Base-by-base conservation (phyloP, 1,140 invertebrate genomes). In the Euura saliciscinereae region DNA sequence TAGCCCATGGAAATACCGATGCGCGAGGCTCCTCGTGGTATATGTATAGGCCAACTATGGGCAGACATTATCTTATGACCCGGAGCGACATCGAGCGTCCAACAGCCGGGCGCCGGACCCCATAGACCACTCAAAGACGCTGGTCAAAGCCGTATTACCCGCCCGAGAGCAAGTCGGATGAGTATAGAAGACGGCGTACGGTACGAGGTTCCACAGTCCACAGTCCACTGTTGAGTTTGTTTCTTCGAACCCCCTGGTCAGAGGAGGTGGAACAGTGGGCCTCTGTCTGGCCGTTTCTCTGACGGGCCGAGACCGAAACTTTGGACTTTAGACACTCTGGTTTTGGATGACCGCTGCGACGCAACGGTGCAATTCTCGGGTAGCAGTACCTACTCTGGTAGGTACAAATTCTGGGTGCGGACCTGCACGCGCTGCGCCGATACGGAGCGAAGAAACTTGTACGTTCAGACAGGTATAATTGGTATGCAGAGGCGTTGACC, bases 1-100 rank as follows among this genome's bases (percentile, higher is more conserved):
- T 28, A 28, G 28, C 28, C 28, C 3, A 59, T 59, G 51, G 10
- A 59, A n/a, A n/a, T 11, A 59, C 51, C 51, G 51, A 59, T 59
- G 13, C 2, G 51, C 51, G 51, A 59, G 51, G 51, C 51, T 59
- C 13, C 51, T n/a, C 13, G 13, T n/a, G 51, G 10, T 11, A 8
- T 59, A n/a, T n/a, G 51, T 8, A n/a, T n/a, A 59, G 13, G 45
- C 68, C 10, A 42, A 69, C 44, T 42, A 69, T 10, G 45, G 42
- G 43, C n/a, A 44, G 43, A 46, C 8, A 69, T 69, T 69, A 69
- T 69, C 68, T 69, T 46, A 13, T 69, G 68, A 69, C 68, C 68
- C n/a, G 68, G 68, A 44, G 68, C 68, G 68, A 69, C 68, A 69
- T 69, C 43, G n/a, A 7, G 68, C 68, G 28, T 69, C 68, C n/a